These are phyloP conservation scores for Fragum fragum DNA, from an alignment of 2,888 invertebrate genomes.

Conservation along the genomic window DNA sequence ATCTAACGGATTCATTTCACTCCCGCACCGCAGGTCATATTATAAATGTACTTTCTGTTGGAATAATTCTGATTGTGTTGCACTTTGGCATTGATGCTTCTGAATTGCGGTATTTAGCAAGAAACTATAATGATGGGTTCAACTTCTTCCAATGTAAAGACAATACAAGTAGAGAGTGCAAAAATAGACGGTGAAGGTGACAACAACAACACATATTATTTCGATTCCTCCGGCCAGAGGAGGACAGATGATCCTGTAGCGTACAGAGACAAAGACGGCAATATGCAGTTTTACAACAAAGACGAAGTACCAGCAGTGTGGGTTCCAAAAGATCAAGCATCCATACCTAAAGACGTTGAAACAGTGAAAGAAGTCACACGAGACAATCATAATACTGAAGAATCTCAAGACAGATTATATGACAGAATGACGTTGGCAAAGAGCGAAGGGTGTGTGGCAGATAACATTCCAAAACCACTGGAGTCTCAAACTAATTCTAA, in stretches of 20 bases:
- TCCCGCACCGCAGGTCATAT: too few species aligned
- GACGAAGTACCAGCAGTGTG: constrained; percentile 35
- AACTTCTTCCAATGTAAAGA: constrained; percentile 4
- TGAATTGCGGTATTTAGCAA: too few species aligned
- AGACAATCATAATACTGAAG: neutral
- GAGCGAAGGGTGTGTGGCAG: neutral
- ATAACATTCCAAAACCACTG: neutral
- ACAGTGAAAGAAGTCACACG: neutral
- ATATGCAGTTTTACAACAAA: constrained; percentile 33
- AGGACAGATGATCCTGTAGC: constrained; percentile 24
- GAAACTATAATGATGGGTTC: constrained; percentile 23
- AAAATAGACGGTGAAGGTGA: neutral
- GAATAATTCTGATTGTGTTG: too few species aligned
- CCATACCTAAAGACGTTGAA: constrained; percentile 1
- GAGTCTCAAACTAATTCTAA: neutral
- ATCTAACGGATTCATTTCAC: too few species aligned
- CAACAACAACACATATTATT: neutral
- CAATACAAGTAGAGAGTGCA: constrained; percentile 16
- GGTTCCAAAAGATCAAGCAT: constrained; percentile 14
- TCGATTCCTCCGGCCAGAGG: neutral
- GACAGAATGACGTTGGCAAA: too few species aligned
- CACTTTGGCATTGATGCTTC: too few species aligned
- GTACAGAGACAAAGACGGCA: constrained; percentile 50
- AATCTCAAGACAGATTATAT: too few species aligned
- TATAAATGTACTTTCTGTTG: too few species aligned